Evolutionary conservation across 30 jellyfish, hydroid and myxozoan species (phyloP).

Genomic region (Clytia hemisphaerica): DNA sequence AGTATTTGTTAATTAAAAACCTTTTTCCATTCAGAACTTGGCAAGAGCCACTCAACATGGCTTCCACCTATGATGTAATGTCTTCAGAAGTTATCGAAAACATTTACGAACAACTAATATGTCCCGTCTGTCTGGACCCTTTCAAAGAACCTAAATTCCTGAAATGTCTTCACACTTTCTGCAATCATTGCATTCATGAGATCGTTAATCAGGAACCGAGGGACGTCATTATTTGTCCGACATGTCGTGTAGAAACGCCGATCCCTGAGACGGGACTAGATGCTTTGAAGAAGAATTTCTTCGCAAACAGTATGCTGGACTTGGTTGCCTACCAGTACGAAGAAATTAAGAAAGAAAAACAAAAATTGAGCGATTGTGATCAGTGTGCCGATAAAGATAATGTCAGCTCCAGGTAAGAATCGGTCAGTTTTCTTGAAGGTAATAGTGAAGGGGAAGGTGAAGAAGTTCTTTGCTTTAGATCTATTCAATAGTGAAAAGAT

Average conservation of each 20-base stretch:
- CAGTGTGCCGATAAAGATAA: constrained; percentile 87
- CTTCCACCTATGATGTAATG: constrained; percentile 15
- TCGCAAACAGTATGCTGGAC: constrained; percentile 77
- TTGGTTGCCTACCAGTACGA: constrained; percentile 65
- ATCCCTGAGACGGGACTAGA: constrained; percentile 82
- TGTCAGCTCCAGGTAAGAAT: constrained; percentile 47
- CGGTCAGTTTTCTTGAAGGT: background rate
- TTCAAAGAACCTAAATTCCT: constrained; percentile 77
- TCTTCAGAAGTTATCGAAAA: constrained; percentile 88
- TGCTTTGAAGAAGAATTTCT: constrained; percentile 58
- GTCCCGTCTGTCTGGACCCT: constrained; percentile 88
- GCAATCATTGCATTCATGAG: constrained; percentile 87
- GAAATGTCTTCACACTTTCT: constrained; percentile 82
- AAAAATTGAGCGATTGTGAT: constrained; percentile 77
- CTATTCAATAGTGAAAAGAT: too few species aligned
- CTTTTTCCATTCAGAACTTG: too few species aligned
- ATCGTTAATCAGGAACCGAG: constrained; percentile 74
- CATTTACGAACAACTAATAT: constrained; percentile 79
- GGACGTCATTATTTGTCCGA: constrained; percentile 64
- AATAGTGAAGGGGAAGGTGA: background rate
- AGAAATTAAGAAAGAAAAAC: constrained; percentile 71
- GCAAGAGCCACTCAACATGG: too few species aligned
- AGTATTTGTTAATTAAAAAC: too few species aligned
- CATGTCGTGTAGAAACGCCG: constrained; percentile 77
- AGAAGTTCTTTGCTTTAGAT: background rate